Percentiles rank a stretch among this genome's conserved stretches.
These are phyloP conservation scores for Panopea generosa DNA, from an alignment of 2,888 invertebrate species.

Conservation along the genomic window DNA sequence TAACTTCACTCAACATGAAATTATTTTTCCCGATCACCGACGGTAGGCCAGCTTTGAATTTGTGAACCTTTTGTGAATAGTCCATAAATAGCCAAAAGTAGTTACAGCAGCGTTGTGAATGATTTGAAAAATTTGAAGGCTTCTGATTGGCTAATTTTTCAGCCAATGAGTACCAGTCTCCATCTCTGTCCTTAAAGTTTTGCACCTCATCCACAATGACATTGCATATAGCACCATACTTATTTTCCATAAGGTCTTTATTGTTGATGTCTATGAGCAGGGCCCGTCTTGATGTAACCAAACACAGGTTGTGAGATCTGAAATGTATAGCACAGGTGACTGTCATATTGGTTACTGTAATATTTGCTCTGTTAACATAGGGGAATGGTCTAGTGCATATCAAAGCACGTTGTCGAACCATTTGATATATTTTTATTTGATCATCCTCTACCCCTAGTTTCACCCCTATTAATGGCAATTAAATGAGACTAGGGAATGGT, in stretches of 20 bases:
- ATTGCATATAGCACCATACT: conserved; percentile 66
- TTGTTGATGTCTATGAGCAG: conserved; percentile 60
- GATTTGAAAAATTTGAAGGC: conserved; percentile 2
- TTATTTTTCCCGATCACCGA: conserved; percentile 77
- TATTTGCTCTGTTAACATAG: no score
- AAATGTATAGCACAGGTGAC: no score
- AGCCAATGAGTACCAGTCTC: conserved; percentile 76
- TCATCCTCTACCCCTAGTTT: no score
- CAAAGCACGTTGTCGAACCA: no score
- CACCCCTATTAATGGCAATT: no score
- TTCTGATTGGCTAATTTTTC: conserved; percentile 66
- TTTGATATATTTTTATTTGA: no score
- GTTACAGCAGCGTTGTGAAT: conserved; percentile 52
- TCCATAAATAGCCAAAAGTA: conserved; percentile 81
- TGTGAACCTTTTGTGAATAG: conserved; percentile 79
- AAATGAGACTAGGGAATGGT: no score
- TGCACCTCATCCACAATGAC: conserved; percentile 78
- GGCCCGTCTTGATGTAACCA: conserved; percentile 67
- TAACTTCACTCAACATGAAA: conserved; percentile 78
- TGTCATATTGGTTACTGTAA: no score
- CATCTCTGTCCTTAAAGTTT: conserved; percentile 79
- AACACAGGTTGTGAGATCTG: conserved; percentile 72
- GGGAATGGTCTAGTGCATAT: no score
- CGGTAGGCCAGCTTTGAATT: conserved; percentile 76
- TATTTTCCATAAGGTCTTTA: conserved; percentile 21